phyloP scores from a whole-genome alignment of 2,888 invertebrate species.

The Thymelicus acteon region DNA sequence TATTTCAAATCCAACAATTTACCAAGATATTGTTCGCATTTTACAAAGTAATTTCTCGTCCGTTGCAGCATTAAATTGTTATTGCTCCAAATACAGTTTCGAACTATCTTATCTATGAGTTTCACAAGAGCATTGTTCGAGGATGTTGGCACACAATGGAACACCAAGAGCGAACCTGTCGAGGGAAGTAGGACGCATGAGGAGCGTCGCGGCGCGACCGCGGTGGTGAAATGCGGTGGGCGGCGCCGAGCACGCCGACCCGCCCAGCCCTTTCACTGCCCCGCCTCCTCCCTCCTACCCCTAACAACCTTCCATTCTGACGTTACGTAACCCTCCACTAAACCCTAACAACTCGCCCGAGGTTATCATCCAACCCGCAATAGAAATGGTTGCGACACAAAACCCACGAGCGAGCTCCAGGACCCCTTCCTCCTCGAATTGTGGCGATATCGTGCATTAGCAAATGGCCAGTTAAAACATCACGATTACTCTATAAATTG shows the following conservation, averaged over 20 bases:
- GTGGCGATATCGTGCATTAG: constrained; percentile 59
- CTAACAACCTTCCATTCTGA: constrained; percentile 64
- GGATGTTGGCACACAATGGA: constrained; percentile 76
- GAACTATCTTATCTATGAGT: constrained; percentile 68
- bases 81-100: constrained; percentile 36
- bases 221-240: constrained; percentile 80
- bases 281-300: constrained; percentile 70
- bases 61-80: constrained; percentile 27
- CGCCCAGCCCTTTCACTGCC: constrained; percentile 82
- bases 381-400: constrained; percentile 58
- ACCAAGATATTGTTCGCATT: not conserved
- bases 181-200: constrained; percentile 76
- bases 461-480: constrained; percentile 60
- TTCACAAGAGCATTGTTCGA: constrained; percentile 80
- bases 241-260: constrained; percentile 78
- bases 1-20: not conserved
- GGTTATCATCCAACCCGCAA: constrained; percentile 68
- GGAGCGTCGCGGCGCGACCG: constrained; percentile 58
- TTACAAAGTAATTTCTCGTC: constrained; percentile 17
- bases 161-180: constrained; percentile 77
- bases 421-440: constrained; percentile 51
- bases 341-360: constrained; percentile 64
- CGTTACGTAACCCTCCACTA: constrained; percentile 66
- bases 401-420: constrained; percentile 56
- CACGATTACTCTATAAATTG: constrained; percentile 65